phyloP scores from a whole-genome alignment of 2,113 vertebrate genomes.

The Uropsilus gracilis region DNA sequence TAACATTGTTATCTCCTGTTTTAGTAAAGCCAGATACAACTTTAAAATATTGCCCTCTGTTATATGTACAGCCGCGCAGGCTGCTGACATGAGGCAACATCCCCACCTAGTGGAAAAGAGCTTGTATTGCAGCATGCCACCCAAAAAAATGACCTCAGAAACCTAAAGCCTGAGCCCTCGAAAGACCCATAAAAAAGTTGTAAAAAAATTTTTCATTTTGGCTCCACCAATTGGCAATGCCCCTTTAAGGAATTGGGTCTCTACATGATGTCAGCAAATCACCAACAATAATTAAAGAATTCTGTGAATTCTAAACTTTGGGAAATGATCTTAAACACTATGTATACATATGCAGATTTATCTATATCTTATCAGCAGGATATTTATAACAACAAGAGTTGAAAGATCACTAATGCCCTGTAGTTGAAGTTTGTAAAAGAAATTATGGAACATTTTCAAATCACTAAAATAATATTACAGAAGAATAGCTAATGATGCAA shows the following conservation, averaged over 20 bases:
- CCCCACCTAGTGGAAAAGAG: conserved; percentile 52
- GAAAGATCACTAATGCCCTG: background rate
- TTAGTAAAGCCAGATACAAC: background rate
- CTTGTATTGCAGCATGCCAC: background rate
- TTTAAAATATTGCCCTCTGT: background rate
- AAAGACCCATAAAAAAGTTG: too few relatives aligned
- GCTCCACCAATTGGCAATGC: background rate
- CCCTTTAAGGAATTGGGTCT: background rate
- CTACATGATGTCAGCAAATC: background rate
- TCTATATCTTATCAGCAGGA: background rate
- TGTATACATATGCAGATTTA: background rate
- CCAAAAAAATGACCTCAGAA: background rate
- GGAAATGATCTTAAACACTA: conserved; percentile 3
- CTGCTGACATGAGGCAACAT: background rate
- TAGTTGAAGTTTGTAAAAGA: background rate
- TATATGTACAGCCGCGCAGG: background rate
- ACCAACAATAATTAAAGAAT: background rate
- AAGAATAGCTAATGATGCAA: background rate
- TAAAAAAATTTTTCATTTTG: background rate
- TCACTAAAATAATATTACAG: background rate
- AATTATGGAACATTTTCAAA: background rate
- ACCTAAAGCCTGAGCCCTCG: too few relatives aligned
- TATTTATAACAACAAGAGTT: background rate
- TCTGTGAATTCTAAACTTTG: background rate
- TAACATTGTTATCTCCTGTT: background rate